These are phyloP conservation scores for Poeciliopsis presidionis DNA, from an alignment of 2,797 vertebrate species.

Conservation along the genomic window DNA sequence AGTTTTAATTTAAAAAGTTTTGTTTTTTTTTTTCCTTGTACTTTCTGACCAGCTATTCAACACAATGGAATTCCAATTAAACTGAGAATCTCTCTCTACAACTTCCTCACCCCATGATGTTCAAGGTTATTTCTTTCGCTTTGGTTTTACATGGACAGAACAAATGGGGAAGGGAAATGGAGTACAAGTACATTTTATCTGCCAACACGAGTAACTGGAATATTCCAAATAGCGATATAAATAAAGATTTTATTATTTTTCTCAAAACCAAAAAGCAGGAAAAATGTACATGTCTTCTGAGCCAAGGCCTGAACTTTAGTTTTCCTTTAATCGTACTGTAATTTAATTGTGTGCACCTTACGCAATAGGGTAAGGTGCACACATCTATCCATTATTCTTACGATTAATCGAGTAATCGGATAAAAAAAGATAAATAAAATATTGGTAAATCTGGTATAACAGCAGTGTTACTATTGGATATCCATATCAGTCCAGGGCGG, in stretches of 20 bases:
- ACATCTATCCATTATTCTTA: too few relatives aligned
- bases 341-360: background rate
- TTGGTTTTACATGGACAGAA: conserved; percentile 12
- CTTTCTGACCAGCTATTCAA: conserved; percentile 17
- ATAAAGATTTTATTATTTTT: background rate
- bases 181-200: background rate
- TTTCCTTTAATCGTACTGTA: background rate
- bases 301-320: background rate
- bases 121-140: conserved; percentile 11
- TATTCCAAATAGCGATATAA: background rate
- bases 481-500: too few relatives aligned
- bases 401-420: too few relatives aligned
- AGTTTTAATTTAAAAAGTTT: conserved; percentile 34
- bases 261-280: background rate
- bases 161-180: conserved; percentile 1
- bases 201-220: background rate
- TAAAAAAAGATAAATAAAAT: too few relatives aligned
- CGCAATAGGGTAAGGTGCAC: background rate
- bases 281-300: background rate
- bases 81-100: conserved; percentile 6
- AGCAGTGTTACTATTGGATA: too few relatives aligned
- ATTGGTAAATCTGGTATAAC: too few relatives aligned
- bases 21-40: conserved; percentile 1
- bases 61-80: conserved; percentile 19
- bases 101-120: conserved; percentile 7